Conservation (phyloP, 2,888 invertebrate species). For the Xanthorhoe designata region DNA sequence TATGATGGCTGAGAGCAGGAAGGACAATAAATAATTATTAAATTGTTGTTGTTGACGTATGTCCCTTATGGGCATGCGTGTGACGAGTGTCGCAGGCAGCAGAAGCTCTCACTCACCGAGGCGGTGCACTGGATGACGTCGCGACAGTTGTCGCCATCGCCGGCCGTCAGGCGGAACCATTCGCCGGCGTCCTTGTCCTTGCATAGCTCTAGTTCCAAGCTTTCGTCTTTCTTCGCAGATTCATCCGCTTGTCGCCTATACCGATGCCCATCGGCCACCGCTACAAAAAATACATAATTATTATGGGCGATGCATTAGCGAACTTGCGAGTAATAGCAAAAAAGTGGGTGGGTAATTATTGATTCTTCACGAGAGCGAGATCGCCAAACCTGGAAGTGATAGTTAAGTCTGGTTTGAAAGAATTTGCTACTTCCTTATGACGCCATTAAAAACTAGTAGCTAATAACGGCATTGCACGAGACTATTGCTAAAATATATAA, state of each 20-base stretch:
- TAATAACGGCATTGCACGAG: constrained; percentile 20
- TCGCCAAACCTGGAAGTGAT: constrained; percentile 30
- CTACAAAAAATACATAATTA: constrained; percentile 54
- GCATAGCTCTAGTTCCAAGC: constrained; percentile 95
- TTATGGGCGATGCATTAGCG: constrained; percentile 1
- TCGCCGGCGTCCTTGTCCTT: constrained; percentile 98
- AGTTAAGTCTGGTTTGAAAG: constrained; percentile 13
- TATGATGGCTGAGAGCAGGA: constrained; percentile 15
- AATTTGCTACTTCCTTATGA: constrained; percentile 24
- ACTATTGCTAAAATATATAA: constrained; percentile 36
- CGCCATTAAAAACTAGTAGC: constrained; percentile 15
- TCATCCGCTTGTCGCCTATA: constrained; percentile 90
- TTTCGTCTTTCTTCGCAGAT: constrained; percentile 91
- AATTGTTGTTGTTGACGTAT: constrained; percentile 21
- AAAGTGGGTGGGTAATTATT: not conserved
- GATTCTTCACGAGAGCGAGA: constrained; percentile 7
- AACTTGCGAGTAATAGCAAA: not conserved
- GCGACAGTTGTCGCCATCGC: constrained; percentile 96
- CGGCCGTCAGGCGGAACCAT: constrained; percentile 96
- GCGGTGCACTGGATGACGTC: constrained; percentile 98
- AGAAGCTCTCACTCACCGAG: constrained; percentile 87
- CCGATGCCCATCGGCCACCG: constrained; percentile 81
- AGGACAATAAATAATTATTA: constrained; percentile 8
- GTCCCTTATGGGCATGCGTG: constrained; percentile 37
- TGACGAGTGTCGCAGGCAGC: constrained; percentile 19